Base-by-base conservation (phyloP, 2,888 invertebrate genomes). In the Leptura quadrifasciata region DNA sequence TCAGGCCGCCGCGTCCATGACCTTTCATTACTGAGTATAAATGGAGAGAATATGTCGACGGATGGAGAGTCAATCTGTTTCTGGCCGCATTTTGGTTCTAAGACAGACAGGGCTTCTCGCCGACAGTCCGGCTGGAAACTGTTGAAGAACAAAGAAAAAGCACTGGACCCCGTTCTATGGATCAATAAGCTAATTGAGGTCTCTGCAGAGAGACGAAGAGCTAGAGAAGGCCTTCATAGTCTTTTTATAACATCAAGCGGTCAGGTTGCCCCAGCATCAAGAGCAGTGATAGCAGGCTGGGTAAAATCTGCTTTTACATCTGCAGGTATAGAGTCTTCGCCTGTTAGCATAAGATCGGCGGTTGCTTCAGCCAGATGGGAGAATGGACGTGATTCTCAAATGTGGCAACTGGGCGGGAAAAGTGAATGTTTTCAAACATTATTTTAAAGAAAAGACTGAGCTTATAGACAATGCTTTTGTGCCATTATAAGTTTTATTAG, bases 41-140 rank as follows among this genome's bases (percentile, higher is more conserved):
- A 78, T 58, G 12, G 10, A 35, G 58, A 72, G 15, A 21, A 20
- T 65, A 65, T 76, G 54, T 17, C 76, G 10, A 3, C 67, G 15
- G 20, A 54, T 9, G 61, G 58, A 18, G 57, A 73, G 39, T 58
- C 31, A 24, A 39, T 84, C 15, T 74, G 76, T 10, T 72, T 84
- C 47, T 82, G 81, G 81, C 83, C 82, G n/a, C 31, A 65, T 12
- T 84, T 82, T 58, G 81, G 83, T 0, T 84, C 82, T 4, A 84
- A 83, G 75, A 84, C 82, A 0, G 83, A 83, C 47, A 71, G 39
- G 5, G 12, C 9, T 18, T 21, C 27, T 20, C 55, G 61, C 57
- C 47, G 74, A 10, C 79, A 79, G 64, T 79, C 77, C 1, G 80
- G 76, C 0, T 80, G 79, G 80, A 75, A 76, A 17, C 61, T 80